Base-by-base conservation (phyloP, 2,797 vertebrate genomes). In the Thaleichthys pacificus region DNA sequence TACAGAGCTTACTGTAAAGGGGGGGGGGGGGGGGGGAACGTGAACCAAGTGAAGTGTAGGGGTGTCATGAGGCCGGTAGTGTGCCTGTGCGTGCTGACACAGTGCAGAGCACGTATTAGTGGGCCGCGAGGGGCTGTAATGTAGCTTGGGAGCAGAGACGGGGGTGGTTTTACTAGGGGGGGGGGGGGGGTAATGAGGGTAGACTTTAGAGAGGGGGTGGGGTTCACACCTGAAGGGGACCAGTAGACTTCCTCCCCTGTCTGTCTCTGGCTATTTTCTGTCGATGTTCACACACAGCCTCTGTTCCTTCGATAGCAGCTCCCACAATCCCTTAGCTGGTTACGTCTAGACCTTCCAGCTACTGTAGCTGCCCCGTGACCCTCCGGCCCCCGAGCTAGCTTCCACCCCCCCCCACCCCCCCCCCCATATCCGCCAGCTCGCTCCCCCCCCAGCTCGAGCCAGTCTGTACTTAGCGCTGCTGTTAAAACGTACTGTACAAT, bases 161-260 rank as follows among this genome's bases (percentile, higher is more conserved):
- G 35, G 35, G 76, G 24, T 66, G 32, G 66, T 85, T 88, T 90
- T 82, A 88, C 74, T 75, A 79, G 35, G 35, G 6, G 35, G 57
- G 77, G 80, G 75, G 68, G 77, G 77, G 76, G 61, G 26, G 63
- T 65, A 26, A 57, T 22, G 61, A 68, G 66, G 42, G 64, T 66
- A 68, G 51, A 28, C 24, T 19, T 26, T 30, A 56, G 77, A 66
- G 68, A 58, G 56, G 73, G 64, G 4, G 62, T 66, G 60, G 57
- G 69, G 76, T 86, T 88, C 78, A 80, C 82, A 91, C 88, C 83
- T 87, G 76, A 85, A 87, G 85, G 81, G 86, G 84, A 32, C 77
- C 68, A 77, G 51, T 85, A 80, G 86, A 74, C 63, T 24, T 17
- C 64, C 73, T 70, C 66, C 70, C 70, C 72, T 62, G 72, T 60